phyloP scores from a whole-genome alignment of 2,113 vertebrate genomes.

The Cinclus cinclus region DNA sequence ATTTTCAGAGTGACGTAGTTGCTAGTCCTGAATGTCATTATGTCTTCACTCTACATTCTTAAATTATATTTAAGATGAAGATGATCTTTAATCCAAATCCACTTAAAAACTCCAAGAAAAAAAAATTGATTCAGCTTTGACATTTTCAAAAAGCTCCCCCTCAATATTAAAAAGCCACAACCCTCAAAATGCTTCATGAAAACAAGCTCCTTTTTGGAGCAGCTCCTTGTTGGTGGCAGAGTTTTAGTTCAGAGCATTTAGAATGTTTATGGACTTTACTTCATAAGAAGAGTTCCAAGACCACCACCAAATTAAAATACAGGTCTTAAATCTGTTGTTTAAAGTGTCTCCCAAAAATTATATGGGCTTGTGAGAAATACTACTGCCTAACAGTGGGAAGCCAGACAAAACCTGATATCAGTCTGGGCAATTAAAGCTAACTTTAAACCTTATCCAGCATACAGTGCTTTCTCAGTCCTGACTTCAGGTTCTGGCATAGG shows the following conservation, averaged over 20 bases:
- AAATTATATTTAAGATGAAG: neutral
- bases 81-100: conserved; percentile 6
- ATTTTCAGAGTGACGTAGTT: neutral
- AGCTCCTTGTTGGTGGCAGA: neutral
- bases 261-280: neutral
- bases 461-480: neutral
- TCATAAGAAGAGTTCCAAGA: neutral
- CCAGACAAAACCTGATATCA: neutral
- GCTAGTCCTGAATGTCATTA: neutral
- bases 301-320: neutral
- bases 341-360: neutral
- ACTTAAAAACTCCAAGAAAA: neutral
- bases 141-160: neutral
- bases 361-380: neutral
- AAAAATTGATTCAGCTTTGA: neutral
- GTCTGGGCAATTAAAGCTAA: neutral
- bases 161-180: neutral
- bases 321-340: neutral
- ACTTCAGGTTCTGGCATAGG: neutral
- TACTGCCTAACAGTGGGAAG: neutral
- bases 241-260: neutral
- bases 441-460: neutral
- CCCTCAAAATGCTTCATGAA: neutral
- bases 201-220: neutral
- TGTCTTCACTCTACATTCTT: neutral